Percentiles rank a stretch among this genome's conserved stretches.
These are phyloP conservation scores for Drosophila mulleri DNA, from an alignment of 2,888 invertebrate species.

Conservation along the genomic window DNA sequence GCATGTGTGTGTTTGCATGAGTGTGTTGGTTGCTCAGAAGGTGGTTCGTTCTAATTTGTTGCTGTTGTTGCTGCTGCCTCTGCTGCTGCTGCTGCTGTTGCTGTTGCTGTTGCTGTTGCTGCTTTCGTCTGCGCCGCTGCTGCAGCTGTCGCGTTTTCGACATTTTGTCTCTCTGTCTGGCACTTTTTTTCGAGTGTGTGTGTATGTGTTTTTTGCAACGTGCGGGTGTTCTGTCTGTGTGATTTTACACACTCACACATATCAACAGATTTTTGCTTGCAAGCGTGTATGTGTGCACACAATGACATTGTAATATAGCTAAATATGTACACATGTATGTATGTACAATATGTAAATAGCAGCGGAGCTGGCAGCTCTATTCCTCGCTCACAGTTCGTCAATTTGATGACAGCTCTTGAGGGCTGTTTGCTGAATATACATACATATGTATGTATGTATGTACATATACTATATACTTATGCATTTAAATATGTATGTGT, in stretches of 20 bases:
- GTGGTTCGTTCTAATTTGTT: conserved; percentile 70
- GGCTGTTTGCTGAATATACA: background rate
- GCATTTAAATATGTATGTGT: too few species aligned
- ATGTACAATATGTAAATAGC: conserved; percentile 50
- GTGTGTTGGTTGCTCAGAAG: conserved; percentile 39
- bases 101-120: conserved; percentile 28
- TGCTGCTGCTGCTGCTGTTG: conserved; percentile 37
- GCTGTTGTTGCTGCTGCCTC: conserved; percentile 39
- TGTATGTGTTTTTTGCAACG: conserved; percentile 47
- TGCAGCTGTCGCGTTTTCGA: conserved; percentile 73
- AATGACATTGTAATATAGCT: conserved; percentile 54
- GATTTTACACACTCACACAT: conserved; percentile 4
- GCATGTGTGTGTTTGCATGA: conserved; percentile 24
- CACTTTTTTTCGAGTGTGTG: conserved; percentile 11
- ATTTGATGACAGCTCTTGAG: conserved; percentile 40
- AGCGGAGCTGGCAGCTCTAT: conserved; percentile 25
- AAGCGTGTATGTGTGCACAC: conserved; percentile 14
- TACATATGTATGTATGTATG: background rate
- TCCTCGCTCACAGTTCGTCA: conserved; percentile 53
- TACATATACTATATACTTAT: background rate
- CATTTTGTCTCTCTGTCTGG: conserved; percentile 72
- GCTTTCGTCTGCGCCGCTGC: conserved; percentile 44
- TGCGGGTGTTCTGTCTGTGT: conserved; percentile 47
- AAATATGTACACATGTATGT: conserved; percentile 45
- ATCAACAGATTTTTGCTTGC: background rate